A percentile compares a stretch with the other conserved stretches of the same genome.
Evolutionary conservation across 2,797 vertebrate species (phyloP).

Genomic region (Heliangelus exortis): DNA sequence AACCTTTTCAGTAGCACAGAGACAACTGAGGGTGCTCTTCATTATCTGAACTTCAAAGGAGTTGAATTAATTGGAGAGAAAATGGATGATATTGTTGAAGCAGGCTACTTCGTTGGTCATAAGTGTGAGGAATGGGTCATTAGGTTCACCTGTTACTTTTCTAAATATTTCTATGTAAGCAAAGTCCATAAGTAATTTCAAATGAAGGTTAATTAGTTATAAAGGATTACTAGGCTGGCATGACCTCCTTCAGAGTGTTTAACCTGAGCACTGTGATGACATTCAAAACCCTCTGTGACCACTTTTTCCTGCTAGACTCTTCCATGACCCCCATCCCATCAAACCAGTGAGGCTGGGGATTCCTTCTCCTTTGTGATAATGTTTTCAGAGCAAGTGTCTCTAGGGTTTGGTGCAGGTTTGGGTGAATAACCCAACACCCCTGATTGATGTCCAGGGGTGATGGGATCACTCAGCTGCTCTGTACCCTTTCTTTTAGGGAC

Average conservation of each 20-base stretch:
- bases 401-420: not conserved
- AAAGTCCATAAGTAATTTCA: not conserved
- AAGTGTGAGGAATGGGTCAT: not conserved
- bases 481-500: not conserved
- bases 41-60: constrained; percentile 20
- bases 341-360: constrained; percentile 21
- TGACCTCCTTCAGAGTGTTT: not conserved
- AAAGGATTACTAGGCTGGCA: not conserved
- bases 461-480: not conserved
- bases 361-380: not conserved
- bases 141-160: not conserved
- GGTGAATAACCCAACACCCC: not conserved
- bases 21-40: not conserved
- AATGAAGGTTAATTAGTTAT: not conserved
- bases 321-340: not conserved
- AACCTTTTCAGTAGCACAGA: not conserved
- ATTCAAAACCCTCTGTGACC: not conserved
- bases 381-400: not conserved
- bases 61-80: not conserved
- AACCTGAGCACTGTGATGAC: constrained; percentile 1
- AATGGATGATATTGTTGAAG: not conserved
- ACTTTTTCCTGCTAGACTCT: not conserved
- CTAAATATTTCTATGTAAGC: not conserved
- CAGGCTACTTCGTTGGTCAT: not conserved
- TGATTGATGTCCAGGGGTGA: not conserved